These are phyloP conservation scores for Pseudochirops corinnae DNA, from an alignment of 2,797 vertebrate genomes.

Conservation along the genomic window DNA sequence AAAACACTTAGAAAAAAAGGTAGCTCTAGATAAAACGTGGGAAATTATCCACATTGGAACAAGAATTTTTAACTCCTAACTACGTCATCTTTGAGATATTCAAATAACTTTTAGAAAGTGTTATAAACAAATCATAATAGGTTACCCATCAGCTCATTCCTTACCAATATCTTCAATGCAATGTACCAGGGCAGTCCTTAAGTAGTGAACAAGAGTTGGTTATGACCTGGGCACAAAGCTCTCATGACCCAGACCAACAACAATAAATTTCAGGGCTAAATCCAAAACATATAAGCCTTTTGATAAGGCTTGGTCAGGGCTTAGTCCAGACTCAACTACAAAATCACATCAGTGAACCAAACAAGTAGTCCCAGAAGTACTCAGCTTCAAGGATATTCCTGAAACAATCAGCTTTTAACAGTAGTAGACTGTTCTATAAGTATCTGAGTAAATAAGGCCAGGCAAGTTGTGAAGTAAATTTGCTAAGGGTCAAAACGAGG, in stretches of 20 bases:
- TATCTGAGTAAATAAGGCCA: not conserved
- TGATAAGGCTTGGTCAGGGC: not conserved
- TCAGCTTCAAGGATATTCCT: not conserved
- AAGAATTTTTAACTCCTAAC: not conserved
- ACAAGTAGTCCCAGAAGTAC: not conserved
- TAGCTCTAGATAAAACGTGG: not conserved
- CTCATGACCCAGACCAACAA: not conserved
- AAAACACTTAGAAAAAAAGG: not conserved
- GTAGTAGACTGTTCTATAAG: not conserved
- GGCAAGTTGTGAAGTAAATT: not conserved
- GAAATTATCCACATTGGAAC: not conserved
- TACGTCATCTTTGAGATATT: not conserved
- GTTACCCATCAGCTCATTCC: not conserved
- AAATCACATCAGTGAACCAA: not conserved
- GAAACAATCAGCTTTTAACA: not conserved
- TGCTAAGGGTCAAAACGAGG: not conserved
- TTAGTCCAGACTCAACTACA: not conserved
- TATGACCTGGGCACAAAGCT: not conserved
- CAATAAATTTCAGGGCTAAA: not conserved
- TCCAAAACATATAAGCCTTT: not conserved
- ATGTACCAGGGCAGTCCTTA: not conserved
- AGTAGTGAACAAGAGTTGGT: not conserved
- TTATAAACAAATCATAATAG: not conserved
- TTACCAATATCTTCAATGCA: not conserved
- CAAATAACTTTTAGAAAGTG: not conserved